phyloP scores from a whole-genome alignment of 1,140 invertebrate genomes.

The Spodoptera frugiperda region DNA sequence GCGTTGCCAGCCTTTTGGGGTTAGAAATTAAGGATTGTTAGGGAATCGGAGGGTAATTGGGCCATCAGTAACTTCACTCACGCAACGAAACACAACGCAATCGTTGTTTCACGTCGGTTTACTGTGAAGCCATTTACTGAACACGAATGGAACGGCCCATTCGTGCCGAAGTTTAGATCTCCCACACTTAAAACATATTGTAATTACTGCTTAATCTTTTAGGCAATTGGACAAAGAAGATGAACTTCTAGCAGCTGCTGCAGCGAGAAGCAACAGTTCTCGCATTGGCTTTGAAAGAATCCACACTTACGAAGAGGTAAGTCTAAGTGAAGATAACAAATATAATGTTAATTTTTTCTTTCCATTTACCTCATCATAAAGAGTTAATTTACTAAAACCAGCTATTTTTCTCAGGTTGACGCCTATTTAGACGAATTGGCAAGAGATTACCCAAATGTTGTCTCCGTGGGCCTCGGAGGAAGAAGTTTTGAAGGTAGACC shows the following conservation, averaged over 20 bases:
- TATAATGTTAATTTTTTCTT: too few species aligned
- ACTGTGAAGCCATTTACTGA: too few species aligned
- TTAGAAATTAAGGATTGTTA: too few species aligned
- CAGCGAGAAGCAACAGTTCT: constrained; percentile 42
- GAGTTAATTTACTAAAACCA: background rate
- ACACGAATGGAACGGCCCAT: too few species aligned
- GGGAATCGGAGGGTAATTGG: too few species aligned
- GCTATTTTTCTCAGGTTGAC: constrained; percentile 74
- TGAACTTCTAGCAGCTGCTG: constrained; percentile 50
- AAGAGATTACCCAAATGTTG: constrained; percentile 69
- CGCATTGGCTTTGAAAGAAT: constrained; percentile 54
- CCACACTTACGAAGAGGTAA: constrained; percentile 54
- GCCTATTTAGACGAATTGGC: constrained; percentile 81
- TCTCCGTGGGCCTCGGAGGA: constrained; percentile 75
- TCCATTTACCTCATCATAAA: too few species aligned
- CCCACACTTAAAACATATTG: background rate
- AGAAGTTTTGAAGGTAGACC: constrained; percentile 78
- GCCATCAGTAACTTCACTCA: too few species aligned
- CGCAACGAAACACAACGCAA: too few species aligned
- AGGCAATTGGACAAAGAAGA: constrained; percentile 64
- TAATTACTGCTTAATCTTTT: constrained; percentile 13
- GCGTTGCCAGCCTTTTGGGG: background rate
- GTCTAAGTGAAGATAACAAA: background rate
- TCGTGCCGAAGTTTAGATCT: too few species aligned
- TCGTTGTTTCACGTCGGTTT: too few species aligned